These are phyloP conservation scores for Tetrapedia diversipes DNA, from an alignment of 2,888 invertebrate species.

Conservation along the genomic window DNA sequence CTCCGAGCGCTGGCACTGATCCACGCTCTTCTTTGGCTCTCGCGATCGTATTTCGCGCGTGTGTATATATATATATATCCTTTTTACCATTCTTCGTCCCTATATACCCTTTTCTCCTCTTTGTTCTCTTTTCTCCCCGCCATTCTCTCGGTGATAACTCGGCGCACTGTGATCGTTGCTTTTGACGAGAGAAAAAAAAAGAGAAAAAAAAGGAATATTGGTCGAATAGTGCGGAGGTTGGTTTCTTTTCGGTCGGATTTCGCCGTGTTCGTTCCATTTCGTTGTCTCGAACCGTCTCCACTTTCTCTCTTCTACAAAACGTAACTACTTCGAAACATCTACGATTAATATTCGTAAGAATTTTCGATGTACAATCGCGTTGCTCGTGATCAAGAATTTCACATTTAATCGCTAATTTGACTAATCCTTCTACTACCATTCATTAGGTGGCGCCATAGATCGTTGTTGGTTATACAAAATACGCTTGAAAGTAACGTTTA, in stretches of 20 bases:
- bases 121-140: background rate
- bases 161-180: slow-evolving; percentile 15
- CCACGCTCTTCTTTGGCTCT: slow-evolving; percentile 34
- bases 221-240: background rate
- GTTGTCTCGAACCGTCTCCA: slow-evolving; percentile 15
- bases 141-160: background rate
- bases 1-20: slow-evolving; percentile 11
- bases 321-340: background rate
- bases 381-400: background rate
- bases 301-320: background rate
- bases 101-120: background rate
- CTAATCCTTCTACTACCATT: too few relatives aligned
- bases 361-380: slow-evolving; percentile 18
- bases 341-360: background rate
- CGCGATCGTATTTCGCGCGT: slow-evolving; percentile 13
- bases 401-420: background rate
- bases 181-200: background rate
- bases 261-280: background rate
- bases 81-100: background rate
- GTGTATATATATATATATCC: background rate
- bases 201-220: too few relatives aligned
- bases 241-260: slow-evolving; percentile 6
- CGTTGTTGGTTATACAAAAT: slow-evolving; percentile 26
- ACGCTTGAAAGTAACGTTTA: slow-evolving; percentile 17
- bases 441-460: background rate